Percentiles rank a stretch among this genome's conserved stretches.
These are phyloP conservation scores for Festucalex cinctus DNA, from an alignment of 2,113 vertebrate genomes.

Conservation along the genomic window DNA sequence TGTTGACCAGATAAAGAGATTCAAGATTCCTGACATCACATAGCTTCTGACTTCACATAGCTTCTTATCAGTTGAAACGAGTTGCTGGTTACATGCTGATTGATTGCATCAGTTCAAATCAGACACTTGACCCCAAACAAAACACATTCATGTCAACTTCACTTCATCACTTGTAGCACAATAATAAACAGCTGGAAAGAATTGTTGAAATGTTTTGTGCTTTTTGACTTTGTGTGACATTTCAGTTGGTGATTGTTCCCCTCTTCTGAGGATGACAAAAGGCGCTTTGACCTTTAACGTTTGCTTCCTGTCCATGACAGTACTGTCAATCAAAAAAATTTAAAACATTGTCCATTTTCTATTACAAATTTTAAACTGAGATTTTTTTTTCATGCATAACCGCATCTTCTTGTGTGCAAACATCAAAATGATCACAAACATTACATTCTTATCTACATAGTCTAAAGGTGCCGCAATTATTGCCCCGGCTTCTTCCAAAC, in stretches of 20 bases:
- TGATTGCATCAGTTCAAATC: too few species aligned
- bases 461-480: neutral
- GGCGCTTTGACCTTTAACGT: neutral
- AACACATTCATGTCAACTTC: too few species aligned
- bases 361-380: neutral
- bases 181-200: neutral
- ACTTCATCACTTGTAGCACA: neutral
- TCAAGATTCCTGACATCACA: too few species aligned
- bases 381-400: neutral
- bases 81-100: too few species aligned
- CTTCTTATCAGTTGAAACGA: too few species aligned
- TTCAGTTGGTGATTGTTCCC: neutral
- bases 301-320: neutral
- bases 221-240: neutral
- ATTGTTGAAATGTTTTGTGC: neutral
- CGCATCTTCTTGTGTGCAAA: neutral
- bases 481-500: neutral
- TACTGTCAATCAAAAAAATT: neutral
- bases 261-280: neutral
- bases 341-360: neutral
- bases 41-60: too few species aligned
- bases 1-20: too few species aligned
- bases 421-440: neutral
- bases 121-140: too few species aligned
- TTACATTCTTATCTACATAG: neutral